Evolutionary conservation across 2,113 vertebrate species (phyloP).

Genomic region (Phasianus colchicus): DNA sequence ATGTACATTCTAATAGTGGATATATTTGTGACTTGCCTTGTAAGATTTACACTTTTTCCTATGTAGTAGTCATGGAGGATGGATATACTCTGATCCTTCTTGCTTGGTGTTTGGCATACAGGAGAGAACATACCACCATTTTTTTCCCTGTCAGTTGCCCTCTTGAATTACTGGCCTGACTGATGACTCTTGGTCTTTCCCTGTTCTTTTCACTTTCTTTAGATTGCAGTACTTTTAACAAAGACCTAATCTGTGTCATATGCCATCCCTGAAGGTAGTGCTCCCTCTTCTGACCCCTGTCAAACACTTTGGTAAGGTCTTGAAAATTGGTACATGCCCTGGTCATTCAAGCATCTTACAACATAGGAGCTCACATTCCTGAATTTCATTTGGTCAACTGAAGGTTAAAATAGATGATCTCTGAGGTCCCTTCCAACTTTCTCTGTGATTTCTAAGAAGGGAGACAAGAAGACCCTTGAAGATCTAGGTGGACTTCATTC

Average conservation of each 20-base stretch:
- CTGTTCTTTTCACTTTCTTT: not conserved
- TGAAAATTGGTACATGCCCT: not conserved
- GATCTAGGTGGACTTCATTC: not conserved
- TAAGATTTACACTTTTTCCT: not conserved
- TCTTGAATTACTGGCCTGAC: not conserved
- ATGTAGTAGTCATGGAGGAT: not conserved
- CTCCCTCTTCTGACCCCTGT: not conserved
- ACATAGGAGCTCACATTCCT: not conserved
- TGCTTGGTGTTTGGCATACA: constrained; percentile 58
- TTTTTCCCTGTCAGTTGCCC: not conserved
- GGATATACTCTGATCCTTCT: not conserved
- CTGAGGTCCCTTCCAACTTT: not conserved
- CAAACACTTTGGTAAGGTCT: not conserved
- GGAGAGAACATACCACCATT: constrained; percentile 63
- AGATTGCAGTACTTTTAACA: not conserved
- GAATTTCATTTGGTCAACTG: not conserved
- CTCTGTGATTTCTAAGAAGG: not conserved
- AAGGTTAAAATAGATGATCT: not conserved
- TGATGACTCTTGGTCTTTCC: not conserved
- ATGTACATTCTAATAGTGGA: constrained; percentile 46
- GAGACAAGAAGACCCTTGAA: not conserved
- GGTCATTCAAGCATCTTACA: not conserved
- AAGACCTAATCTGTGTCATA: not conserved
- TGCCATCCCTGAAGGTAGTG: not conserved
- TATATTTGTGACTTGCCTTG: not conserved